A percentile compares a stretch with the other conserved stretches of the same genome.
Evolutionary conservation across 2,113 vertebrate species (phyloP).

Genomic region (Anseranas semipalmata): DNA sequence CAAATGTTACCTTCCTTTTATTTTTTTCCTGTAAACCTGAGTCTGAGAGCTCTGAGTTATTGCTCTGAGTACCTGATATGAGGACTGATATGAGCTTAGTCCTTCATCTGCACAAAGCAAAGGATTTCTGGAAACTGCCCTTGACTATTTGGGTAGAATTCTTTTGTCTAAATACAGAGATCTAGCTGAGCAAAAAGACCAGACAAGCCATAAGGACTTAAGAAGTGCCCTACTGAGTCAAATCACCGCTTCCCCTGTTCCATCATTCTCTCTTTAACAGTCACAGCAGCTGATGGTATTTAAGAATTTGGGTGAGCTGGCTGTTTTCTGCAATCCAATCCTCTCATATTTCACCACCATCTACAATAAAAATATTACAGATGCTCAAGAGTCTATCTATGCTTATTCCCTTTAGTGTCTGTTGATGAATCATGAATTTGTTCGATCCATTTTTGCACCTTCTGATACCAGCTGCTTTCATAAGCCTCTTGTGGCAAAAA

Average conservation of each 20-base stretch:
- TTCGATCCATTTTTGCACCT: neutral
- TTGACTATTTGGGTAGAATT: neutral
- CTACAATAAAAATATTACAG: neutral
- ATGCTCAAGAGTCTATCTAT: neutral
- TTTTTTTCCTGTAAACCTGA: neutral
- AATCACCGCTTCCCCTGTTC: neutral
- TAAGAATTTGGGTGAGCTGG: neutral
- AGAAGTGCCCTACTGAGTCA: neutral
- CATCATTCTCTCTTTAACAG: neutral
- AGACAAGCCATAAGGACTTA: neutral
- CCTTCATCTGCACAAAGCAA: neutral
- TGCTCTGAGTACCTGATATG: neutral
- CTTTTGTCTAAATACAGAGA: neutral
- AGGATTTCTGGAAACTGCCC: neutral
- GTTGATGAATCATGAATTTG: neutral
- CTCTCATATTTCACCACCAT: neutral
- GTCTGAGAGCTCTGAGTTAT: neutral
- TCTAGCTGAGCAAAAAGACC: neutral
- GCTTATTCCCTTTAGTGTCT: neutral
- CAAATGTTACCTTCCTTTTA: neutral
- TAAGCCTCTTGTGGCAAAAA: neutral
- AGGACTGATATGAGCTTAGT: neutral
- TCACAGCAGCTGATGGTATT: neutral
- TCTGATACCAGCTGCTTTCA: neutral
- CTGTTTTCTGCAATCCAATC: neutral